Base-by-base conservation (phyloP, 2,113 vertebrate genomes). In the Sigmodon hispidus region DNA sequence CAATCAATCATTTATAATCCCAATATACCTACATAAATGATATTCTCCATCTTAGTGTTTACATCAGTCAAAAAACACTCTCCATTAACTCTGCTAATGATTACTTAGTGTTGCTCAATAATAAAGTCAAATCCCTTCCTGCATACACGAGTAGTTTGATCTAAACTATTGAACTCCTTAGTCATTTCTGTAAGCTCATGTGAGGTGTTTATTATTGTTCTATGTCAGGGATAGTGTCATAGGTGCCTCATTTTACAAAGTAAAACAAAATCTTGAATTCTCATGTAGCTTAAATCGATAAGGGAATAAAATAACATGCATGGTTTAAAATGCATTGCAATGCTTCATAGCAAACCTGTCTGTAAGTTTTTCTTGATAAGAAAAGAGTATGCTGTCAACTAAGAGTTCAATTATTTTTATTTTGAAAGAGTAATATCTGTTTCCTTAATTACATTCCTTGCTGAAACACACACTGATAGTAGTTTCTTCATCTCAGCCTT, bases 71-170 rank as follows among this genome's bases (percentile, higher is more conserved):
- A 69, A 77, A 89, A 43, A 40, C 6, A 63, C 0, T 76, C 34
- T 89, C 84, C 72, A 81, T 86, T 89, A 93, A 73, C 34, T 93
- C 73, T 95, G 5, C 17, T 93, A 89, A 87, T 40, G 59, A n/a
- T 87, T 95, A 45, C 43, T 89, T 87, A 87, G 36, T 10, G 24
- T 94, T 83, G 26, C 11, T 95, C 50, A 95, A 70, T 75, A 83
- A 24, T 70, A 48, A 91, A 94, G 34, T 59, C 29, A 76, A 93
- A 81, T 80, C 87, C 22, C 24, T 76, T 93, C 9, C 63, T 77
- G 10, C 13, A 81, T n/a, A 40, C 21, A 9, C 36, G 9, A 48
- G 4, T 0, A 52, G 84, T 88, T 88, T 90, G 81, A 94, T 85
- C 50, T 87, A 88, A 92, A 93, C 59, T n/a, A 84, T 5, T 93